These are phyloP conservation scores for Caenorhabditis parvicauda DNA, from an alignment of 2,888 invertebrate species.

Conservation along the genomic window DNA sequence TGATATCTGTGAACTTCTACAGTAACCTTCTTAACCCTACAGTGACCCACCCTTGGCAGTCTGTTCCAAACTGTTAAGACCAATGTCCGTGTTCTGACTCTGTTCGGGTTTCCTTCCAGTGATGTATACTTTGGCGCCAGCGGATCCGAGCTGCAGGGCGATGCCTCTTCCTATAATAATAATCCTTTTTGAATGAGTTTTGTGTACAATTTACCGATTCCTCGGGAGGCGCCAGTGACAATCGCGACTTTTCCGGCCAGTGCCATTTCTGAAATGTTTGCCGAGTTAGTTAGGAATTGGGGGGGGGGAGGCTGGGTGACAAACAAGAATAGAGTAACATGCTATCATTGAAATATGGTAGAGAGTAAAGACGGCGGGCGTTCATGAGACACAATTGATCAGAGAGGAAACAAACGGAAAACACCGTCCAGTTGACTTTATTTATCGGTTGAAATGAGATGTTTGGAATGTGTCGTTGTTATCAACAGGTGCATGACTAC, in stretches of 20 bases:
- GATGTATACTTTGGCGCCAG: slow-evolving; percentile 48
- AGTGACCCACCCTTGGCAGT: slow-evolving; percentile 8
- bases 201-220: slow-evolving; percentile 55
- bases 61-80: slow-evolving; percentile 13
- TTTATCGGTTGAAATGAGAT: too few species aligned
- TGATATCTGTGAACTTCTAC: slow-evolving; percentile 25
- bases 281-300: too few species aligned
- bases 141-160: slow-evolving; percentile 43
- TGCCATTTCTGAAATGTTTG: slow-evolving; percentile 11
- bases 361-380: too few species aligned
- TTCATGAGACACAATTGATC: too few species aligned
- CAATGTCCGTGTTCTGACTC: slow-evolving; percentile 21
- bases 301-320: too few species aligned
- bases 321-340: too few species aligned
- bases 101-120: slow-evolving; percentile 37
- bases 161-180: slow-evolving; percentile 41
- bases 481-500: too few species aligned
- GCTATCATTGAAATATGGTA: too few species aligned
- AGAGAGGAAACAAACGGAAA: too few species aligned
- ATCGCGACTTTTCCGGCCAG: slow-evolving; percentile 42
- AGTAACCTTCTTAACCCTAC: neutral
- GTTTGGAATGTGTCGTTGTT: too few species aligned
- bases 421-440: too few species aligned
- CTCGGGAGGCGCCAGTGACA: slow-evolving; percentile 50
- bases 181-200: neutral